phyloP scores from a whole-genome alignment of 2,113 vertebrate species.

The Cettia cetti region DNA sequence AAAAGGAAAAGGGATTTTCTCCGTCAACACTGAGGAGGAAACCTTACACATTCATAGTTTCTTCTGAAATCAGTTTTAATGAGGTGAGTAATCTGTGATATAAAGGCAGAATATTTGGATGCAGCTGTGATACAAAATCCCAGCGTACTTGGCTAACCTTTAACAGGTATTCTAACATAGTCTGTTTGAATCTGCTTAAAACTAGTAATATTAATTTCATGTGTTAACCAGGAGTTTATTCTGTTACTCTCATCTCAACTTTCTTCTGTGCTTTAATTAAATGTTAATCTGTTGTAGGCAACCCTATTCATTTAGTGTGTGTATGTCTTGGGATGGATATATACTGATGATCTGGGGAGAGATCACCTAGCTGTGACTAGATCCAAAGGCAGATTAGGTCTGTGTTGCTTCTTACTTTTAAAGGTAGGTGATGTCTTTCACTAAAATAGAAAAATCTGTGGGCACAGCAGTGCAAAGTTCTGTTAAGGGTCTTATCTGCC shows the following conservation, averaged over 20 bases:
- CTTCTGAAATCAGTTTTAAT: not conserved
- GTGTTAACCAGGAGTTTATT: not conserved
- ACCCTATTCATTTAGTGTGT: not conserved
- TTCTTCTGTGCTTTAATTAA: conserved; percentile 14
- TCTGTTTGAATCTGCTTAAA: not conserved
- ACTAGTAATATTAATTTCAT: not conserved
- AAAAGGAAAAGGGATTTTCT: not conserved
- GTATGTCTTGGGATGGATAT: not conserved
- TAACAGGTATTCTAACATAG: not conserved
- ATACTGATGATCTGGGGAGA: not conserved
- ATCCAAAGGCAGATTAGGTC: not conserved
- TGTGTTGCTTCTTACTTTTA: not conserved
- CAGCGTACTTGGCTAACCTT: not conserved
- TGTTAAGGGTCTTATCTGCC: not conserved
- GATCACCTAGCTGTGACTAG: not conserved
- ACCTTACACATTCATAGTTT: not conserved
- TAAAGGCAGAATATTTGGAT: not conserved
- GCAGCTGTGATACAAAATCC: not conserved
- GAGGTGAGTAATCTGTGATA: not conserved
- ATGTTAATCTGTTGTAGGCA: not conserved
- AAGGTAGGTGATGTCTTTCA: not conserved
- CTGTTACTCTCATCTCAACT: not conserved
- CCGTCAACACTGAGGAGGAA: not conserved
- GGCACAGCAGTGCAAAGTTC: not conserved
- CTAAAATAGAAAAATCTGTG: not conserved